A percentile compares a stretch with the other conserved stretches of the same genome.
Conservation (phyloP, 2,797 vertebrate genomes). For the Vipera latastei region DNA sequence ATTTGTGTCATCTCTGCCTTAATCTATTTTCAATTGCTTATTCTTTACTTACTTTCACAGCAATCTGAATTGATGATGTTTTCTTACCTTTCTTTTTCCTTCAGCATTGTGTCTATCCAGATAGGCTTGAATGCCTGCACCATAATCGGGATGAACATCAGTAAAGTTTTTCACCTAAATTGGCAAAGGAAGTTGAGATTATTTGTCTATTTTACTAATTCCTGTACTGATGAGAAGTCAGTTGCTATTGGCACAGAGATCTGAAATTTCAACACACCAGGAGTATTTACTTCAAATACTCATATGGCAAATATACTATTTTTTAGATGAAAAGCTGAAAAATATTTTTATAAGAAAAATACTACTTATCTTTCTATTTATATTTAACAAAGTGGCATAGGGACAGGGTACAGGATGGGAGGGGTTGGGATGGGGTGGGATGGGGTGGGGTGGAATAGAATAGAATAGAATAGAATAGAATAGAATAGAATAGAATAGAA, state of each 20-base stretch:
- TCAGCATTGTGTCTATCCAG: constrained; percentile 82
- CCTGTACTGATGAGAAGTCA: background rate
- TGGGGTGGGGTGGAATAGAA: too few relatives aligned
- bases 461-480: too few relatives aligned
- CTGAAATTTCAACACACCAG: background rate
- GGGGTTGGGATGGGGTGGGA: too few relatives aligned
- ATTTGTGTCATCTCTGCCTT: background rate
- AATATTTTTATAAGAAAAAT: background rate
- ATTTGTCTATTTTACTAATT: background rate
- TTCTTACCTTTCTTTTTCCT: constrained; percentile 73
- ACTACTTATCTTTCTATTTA: background rate
- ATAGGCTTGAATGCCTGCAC: constrained; percentile 75
- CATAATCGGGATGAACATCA: constrained; percentile 84
- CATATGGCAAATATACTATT: background rate
- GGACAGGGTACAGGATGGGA: too few relatives aligned
- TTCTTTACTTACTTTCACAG: background rate
- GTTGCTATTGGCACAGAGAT: background rate
- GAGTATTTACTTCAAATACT: background rate
- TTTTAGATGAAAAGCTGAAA: background rate
- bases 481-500: too few relatives aligned
- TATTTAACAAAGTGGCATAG: background rate
- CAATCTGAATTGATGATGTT: background rate
- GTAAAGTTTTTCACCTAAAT: constrained; percentile 85
- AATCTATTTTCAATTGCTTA: background rate
- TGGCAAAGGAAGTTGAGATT: background rate